These are phyloP conservation scores for Machimus atricapillus DNA, from an alignment of 2,888 invertebrate genomes.

Conservation along the genomic window DNA sequence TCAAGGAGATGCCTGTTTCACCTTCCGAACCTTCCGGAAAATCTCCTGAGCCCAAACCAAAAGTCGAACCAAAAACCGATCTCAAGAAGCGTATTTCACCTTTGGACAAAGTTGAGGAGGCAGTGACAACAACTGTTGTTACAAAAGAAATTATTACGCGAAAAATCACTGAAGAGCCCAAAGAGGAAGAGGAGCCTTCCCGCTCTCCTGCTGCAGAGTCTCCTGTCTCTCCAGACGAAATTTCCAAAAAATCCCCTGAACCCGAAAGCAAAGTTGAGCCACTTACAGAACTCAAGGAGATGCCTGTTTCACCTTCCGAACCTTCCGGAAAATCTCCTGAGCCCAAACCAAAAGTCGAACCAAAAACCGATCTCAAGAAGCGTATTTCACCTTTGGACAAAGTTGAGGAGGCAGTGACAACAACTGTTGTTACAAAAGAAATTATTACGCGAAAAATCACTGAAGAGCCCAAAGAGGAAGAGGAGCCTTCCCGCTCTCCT, in stretches of 20 bases:
- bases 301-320: no score
- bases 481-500: not conserved
- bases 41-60: no score
- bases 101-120: not conserved
- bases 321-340: no score
- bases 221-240: no score
- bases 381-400: not conserved
- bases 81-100: not conserved
- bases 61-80: no score
- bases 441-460: not conserved
- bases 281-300: no score
- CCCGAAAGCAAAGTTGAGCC: no score
- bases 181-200: not conserved
- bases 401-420: not conserved
- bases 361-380: not conserved
- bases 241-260: no score
- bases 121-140: not conserved
- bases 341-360: no score
- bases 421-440: not conserved
- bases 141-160: not conserved
- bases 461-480: not conserved
- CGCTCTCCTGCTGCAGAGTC: not conserved
- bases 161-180: not conserved
- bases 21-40: not conserved
- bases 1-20: no score